A percentile compares a stretch with the other conserved stretches of the same genome.
Evolutionary conservation across 2,888 invertebrate genomes (phyloP).

Genomic region (Agonopterix heracliana): DNA sequence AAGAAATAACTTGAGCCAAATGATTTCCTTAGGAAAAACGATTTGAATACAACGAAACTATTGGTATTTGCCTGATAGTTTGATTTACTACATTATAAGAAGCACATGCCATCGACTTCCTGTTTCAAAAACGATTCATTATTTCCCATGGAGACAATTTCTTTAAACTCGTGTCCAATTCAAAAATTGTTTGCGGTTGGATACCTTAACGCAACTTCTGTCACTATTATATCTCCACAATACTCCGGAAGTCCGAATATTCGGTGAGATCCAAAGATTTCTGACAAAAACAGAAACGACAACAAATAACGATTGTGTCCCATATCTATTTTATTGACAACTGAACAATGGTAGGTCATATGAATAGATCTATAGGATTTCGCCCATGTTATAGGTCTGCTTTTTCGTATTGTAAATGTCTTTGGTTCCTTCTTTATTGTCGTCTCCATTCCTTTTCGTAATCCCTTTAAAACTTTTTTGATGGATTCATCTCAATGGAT

Average conservation of each 20-base stretch:
- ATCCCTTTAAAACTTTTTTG: constrained; percentile 31
- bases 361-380: constrained; percentile 30
- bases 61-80: too few relatives aligned
- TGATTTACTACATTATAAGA: too few relatives aligned
- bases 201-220: constrained; percentile 39
- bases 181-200: constrained; percentile 38
- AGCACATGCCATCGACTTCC: too few relatives aligned
- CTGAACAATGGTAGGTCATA: constrained; percentile 30
- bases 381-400: constrained; percentile 31
- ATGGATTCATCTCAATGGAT: constrained; percentile 39
- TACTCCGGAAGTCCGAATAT: constrained; percentile 55
- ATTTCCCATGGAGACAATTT: not conserved
- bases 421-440: constrained; percentile 30
- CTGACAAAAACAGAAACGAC: constrained; percentile 57
- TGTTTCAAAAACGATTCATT: too few relatives aligned
- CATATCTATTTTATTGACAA: constrained; percentile 40
- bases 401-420: constrained; percentile 30
- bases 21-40: too few relatives aligned
- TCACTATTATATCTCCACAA: constrained; percentile 38
- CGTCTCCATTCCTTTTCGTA: constrained; percentile 28
- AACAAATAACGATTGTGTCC: constrained; percentile 58
- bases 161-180: constrained; percentile 13
- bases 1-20: too few relatives aligned
- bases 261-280: constrained; percentile 37
- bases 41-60: too few relatives aligned